A percentile compares a stretch with the other conserved stretches of the same genome.
phyloP scores from a whole-genome alignment of 2,113 vertebrate genomes.

The Aphyosemion australe region DNA sequence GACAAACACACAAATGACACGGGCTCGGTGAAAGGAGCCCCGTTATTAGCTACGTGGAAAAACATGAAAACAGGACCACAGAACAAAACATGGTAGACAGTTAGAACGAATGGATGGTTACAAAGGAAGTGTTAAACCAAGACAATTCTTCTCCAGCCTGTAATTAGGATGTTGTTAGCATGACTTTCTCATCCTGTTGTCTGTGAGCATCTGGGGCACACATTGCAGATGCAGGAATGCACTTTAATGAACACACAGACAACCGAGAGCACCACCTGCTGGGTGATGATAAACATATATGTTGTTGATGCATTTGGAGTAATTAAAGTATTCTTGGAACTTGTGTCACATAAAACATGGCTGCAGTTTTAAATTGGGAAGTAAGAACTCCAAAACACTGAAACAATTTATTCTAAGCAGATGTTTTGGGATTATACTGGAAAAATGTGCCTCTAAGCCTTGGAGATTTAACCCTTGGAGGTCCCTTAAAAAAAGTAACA shows the following conservation, averaged over 20 bases:
- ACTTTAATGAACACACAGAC: constrained; percentile 44
- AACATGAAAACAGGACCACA: constrained; percentile 57
- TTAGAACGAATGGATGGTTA: constrained; percentile 58
- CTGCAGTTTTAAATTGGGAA: too few relatives aligned
- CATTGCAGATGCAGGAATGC: constrained; percentile 58
- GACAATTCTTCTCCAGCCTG: constrained; percentile 56
- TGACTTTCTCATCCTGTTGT: constrained; percentile 51
- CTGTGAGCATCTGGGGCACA: constrained; percentile 66
- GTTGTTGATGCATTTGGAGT: constrained; percentile 13
- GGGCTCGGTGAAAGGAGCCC: not conserved
- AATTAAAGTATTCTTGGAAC: constrained; percentile 8
- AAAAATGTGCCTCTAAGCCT: not conserved
- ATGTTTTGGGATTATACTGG: not conserved
- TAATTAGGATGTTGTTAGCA: constrained; percentile 70
- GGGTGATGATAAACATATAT: not conserved
- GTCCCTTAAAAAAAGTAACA: too few relatives aligned
- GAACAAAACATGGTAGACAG: constrained; percentile 51
- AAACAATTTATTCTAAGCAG: too few relatives aligned
- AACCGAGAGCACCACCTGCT: constrained; percentile 34
- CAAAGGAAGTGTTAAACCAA: constrained; percentile 66
- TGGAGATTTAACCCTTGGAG: too few relatives aligned
- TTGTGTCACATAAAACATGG: not conserved
- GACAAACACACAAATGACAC: constrained; percentile 56
- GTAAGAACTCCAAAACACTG: not conserved
- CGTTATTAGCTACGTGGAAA: constrained; percentile 65